Evolutionary conservation across 2,113 vertebrate genomes (phyloP), one percentile per base, ranked within the genome.

Genomic region (Oryctolagus cuniculus): DNA sequence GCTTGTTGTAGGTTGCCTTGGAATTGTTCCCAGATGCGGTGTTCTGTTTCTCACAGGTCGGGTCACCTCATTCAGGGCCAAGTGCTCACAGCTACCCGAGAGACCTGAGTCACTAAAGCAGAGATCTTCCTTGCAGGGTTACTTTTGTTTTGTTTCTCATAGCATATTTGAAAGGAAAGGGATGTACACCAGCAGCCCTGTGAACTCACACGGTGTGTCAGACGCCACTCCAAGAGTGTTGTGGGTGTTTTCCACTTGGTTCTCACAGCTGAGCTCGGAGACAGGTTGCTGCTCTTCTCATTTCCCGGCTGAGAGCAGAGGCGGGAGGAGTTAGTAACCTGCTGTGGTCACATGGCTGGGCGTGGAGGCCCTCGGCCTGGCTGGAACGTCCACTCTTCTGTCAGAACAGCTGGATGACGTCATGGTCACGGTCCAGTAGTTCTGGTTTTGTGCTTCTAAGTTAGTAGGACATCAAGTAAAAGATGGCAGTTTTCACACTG

Each of bases 131-230:
- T 87, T 96, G n/a, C 89, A 79, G 9, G 29, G 31, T n/a, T 75
- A 44, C 44, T 44, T 44, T 7, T 44, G 44, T 44, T 44, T 44
- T 44, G 44, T 96, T 83, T 58, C 29, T 84, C 53, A 36, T 75
- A 89, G 24, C n/a, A 25, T 79, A 70, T 87, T 85, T 96, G 36
- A 90, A 96, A 75, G 34, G 53, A 1, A 58, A 49, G 64, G 9
- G 34, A 34, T 64, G 27, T 58, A 85, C 61, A 53, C 49, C 36
- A 63, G 51, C 29, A 80, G 24, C 31, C 49, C 66, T 49, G 25
- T 51, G 38, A 70, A 77, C 21, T 38, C 17, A 10, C 73, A 69
- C 8, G 44, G 31, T 36, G 2, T 81, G 49, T 87, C 55, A 74
- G 74, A 61, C 5, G 49, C 55, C 87, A 24, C 92, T 85, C 29